phyloP scores from a whole-genome alignment of 2,113 vertebrate genomes.

The Cariama cristata region DNA sequence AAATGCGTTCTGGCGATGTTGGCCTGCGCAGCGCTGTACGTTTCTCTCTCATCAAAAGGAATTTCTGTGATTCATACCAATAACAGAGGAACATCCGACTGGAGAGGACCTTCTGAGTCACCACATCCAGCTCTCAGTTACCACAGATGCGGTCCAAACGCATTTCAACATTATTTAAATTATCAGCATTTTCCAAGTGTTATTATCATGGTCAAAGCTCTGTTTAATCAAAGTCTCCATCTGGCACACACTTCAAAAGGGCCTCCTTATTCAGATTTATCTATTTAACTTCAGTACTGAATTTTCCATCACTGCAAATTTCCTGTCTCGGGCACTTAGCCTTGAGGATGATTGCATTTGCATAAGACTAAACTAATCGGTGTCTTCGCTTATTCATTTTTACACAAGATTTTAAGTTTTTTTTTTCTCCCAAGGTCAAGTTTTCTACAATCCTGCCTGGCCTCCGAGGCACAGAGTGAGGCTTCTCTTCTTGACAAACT shows the following conservation, averaged over 20 bases:
- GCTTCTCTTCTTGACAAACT: background rate
- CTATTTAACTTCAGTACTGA: background rate
- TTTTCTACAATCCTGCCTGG: background rate
- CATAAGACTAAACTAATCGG: background rate
- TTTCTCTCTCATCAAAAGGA: background rate
- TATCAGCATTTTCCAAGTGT: background rate
- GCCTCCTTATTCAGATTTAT: background rate
- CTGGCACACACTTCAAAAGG: background rate
- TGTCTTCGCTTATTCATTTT: background rate
- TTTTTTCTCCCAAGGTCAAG: background rate
- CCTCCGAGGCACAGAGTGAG: background rate
- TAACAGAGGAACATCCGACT: background rate
- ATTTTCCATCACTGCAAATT: background rate
- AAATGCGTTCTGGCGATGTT: background rate
- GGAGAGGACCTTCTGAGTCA: background rate
- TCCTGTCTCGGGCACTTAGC: background rate
- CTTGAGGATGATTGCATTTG: background rate
- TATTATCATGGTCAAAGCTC: background rate
- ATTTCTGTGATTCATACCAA: background rate
- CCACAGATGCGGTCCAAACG: accelerated
- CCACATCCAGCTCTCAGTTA: background rate
- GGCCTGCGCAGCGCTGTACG: background rate
- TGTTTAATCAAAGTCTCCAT: background rate
- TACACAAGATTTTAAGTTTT: background rate
- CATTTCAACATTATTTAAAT: background rate